These are phyloP conservation scores for Cassiopea andromeda DNA, from an alignment of 30 jellyfish, hydroid and myxozoan species.

Conservation along the genomic window DNA sequence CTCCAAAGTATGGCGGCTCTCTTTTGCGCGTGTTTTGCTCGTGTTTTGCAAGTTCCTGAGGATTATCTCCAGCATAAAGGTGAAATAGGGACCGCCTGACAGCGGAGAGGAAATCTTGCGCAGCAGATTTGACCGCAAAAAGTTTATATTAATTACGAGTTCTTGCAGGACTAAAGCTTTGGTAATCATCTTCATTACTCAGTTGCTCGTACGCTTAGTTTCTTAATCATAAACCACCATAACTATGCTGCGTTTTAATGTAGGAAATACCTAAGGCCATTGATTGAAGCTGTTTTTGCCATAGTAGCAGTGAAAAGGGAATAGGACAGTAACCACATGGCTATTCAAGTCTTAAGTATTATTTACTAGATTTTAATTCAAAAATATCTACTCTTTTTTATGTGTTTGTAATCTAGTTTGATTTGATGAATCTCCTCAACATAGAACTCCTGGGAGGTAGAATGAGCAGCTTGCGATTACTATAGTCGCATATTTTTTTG, in stretches of 20 bases:
- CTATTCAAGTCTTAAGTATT: neutral
- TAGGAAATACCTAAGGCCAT: neutral
- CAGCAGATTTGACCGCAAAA: neutral
- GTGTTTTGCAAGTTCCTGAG: conserved; percentile 1
- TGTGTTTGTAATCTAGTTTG: neutral
- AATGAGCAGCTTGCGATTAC: no score
- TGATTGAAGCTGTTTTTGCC: neutral
- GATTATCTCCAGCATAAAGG: neutral
- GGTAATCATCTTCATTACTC: conserved; percentile 5
- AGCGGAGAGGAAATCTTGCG: neutral
- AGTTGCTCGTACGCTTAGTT: conserved; percentile 7
- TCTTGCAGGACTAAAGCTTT: conserved; percentile 9
- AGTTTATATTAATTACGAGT: conserved; percentile 1
- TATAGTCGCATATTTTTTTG: no score
- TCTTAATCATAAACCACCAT: conserved; percentile 20
- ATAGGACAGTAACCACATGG: neutral
- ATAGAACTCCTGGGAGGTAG: neutral
- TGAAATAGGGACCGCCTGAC: neutral
- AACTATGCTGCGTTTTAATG: neutral
- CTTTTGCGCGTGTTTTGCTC: neutral
- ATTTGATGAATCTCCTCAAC: neutral
- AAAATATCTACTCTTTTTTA: neutral
- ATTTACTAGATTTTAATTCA: neutral
- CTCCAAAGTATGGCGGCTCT: neutral
- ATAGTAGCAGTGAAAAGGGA: neutral